These are phyloP conservation scores for Plectropomus leopardus DNA, from an alignment of 2,113 vertebrate species.

Conservation along the genomic window DNA sequence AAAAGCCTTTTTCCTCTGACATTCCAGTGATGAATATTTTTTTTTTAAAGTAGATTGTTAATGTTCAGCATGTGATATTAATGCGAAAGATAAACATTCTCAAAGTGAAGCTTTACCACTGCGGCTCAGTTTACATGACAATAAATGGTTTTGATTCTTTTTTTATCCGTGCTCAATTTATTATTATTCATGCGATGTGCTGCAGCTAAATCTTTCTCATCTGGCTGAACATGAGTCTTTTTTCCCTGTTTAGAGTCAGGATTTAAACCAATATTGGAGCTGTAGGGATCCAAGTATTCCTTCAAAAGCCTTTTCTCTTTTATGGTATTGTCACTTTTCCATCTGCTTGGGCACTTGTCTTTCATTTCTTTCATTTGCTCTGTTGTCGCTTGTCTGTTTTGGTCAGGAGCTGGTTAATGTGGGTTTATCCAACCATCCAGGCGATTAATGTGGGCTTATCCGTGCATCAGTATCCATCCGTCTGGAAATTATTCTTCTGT, in stretches of 20 bases:
- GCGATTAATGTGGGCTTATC: conserved; percentile 77
- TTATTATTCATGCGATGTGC: conserved; percentile 84
- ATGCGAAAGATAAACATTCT: conserved; percentile 77
- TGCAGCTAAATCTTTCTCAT: conserved; percentile 78
- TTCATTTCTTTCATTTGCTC: conserved; percentile 70
- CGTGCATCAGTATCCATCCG: conserved; percentile 61
- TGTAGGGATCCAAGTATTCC: conserved; percentile 71
- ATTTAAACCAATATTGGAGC: conserved; percentile 85
- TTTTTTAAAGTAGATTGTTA: conserved; percentile 59
- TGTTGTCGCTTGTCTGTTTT: conserved; percentile 58
- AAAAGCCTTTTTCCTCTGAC: conserved; percentile 27
- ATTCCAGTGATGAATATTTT: conserved; percentile 46
- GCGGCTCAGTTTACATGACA: conserved; percentile 82
- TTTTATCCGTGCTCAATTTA: conserved; percentile 76
- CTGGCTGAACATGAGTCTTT: conserved; percentile 72
- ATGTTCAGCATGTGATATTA: conserved; percentile 72
- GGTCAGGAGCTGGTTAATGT: conserved; percentile 77
- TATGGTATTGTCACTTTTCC: conserved; percentile 81
- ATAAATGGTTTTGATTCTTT: conserved; percentile 69
- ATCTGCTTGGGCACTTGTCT: conserved; percentile 78
- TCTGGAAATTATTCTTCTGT: conserved; percentile 52
- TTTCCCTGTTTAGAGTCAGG: conserved; percentile 72
- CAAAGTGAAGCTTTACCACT: conserved; percentile 47
- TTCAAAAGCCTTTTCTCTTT: conserved; percentile 72
- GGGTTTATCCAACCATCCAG: conserved; percentile 76